These are phyloP conservation scores for Sebastes oblongus DNA, from an alignment of 2,797 vertebrate species.

Conservation along the genomic window DNA sequence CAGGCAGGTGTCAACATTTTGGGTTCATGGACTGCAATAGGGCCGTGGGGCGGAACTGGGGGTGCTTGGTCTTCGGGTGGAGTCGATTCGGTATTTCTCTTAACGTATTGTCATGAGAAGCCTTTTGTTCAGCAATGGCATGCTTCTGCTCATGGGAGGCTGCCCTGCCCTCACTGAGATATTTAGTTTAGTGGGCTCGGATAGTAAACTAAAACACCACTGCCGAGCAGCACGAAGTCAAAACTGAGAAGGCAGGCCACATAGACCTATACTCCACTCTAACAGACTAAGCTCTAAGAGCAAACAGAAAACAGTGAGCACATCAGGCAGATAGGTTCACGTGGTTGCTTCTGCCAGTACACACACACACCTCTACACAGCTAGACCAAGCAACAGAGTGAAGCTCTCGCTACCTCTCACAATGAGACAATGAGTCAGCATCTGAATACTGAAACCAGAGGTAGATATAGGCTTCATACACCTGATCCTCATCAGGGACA, in stretches of 20 bases:
- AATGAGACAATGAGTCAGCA: background rate
- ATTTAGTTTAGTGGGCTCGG: too few relatives aligned
- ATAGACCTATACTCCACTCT: too few relatives aligned
- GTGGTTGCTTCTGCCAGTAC: background rate
- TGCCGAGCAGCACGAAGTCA: too few relatives aligned
- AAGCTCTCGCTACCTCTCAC: background rate
- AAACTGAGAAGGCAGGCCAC: too few relatives aligned
- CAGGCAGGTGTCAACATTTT: background rate
- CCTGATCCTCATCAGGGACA: background rate
- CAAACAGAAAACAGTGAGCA: background rate
- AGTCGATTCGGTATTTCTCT: background rate
- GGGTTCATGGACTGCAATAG: background rate
- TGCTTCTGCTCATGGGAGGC: background rate
- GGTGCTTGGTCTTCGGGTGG: background rate
- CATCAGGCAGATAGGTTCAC: too few relatives aligned
- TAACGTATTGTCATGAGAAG: background rate
- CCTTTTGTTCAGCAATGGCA: background rate
- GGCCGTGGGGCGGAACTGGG: accelerated
- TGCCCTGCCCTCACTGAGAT: too few relatives aligned
- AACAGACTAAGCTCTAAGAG: background rate
- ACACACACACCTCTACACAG: background rate
- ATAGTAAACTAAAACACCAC: too few relatives aligned
- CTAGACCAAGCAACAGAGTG: background rate
- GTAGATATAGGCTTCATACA: background rate
- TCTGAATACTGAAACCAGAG: background rate